Conservation (phyloP, 2,888 invertebrate species). For the Microctonus hyperodae region DNA sequence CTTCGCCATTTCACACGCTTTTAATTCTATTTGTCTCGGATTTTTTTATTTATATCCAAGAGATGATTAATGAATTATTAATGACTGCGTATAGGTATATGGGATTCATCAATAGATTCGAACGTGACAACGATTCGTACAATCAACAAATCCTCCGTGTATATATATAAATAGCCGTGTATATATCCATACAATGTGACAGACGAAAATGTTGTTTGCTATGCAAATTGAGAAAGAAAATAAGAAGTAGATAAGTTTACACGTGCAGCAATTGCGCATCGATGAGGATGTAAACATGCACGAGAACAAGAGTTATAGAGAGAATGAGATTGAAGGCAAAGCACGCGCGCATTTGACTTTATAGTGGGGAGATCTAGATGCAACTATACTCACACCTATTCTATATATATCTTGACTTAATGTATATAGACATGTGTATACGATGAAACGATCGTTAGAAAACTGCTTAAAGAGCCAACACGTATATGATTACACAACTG, state of each 20-base stretch:
- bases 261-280: slow-evolving; percentile 3
- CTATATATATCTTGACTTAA: not conserved
- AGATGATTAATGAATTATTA: slow-evolving; percentile 62
- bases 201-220: slow-evolving; percentile 1
- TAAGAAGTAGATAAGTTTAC: not conserved
- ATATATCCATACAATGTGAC: not conserved
- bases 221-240: not conserved
- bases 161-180: too few species aligned
- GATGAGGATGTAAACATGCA: slow-evolving; percentile 9
- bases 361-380: slow-evolving; percentile 51
- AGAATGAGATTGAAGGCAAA: slow-evolving; percentile 40
- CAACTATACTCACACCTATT: slow-evolving; percentile 33
- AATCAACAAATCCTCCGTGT: slow-evolving; percentile 21
- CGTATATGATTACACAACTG: slow-evolving; percentile 38
- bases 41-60: slow-evolving; percentile 32
- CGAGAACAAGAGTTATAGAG: not conserved
- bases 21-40: not conserved
- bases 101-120: slow-evolving; percentile 51
- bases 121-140: slow-evolving; percentile 37
- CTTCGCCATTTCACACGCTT: slow-evolving; percentile 10
- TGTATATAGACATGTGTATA: slow-evolving; percentile 24
- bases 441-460: slow-evolving; percentile 49
- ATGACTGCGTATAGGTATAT: slow-evolving; percentile 47
- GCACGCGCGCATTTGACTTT: slow-evolving; percentile 42
- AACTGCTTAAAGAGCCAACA: slow-evolving; percentile 52